Percentiles rank a stretch among this genome's conserved stretches.
phyloP scores from a whole-genome alignment of 2,888 invertebrate genomes.

The Pachliopta kotzebuea region DNA sequence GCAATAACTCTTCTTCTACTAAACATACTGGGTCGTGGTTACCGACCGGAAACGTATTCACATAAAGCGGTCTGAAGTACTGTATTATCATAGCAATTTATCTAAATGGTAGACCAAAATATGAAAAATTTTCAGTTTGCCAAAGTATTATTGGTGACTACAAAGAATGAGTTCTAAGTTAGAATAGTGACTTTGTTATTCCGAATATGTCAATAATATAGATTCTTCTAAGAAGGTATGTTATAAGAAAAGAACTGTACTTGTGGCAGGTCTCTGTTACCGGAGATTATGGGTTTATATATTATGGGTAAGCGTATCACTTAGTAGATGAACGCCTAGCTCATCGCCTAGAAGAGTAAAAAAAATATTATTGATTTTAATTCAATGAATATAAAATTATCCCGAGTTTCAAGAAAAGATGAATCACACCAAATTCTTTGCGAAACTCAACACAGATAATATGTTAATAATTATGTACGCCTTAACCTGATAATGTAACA shows the following conservation, averaged over 20 bases:
- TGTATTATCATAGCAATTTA: constrained; percentile 17
- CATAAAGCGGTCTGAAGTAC: not conserved
- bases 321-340: too few species aligned
- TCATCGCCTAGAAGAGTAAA: too few species aligned
- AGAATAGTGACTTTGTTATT: not conserved
- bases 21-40: constrained; percentile 5
- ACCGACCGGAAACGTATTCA: not conserved
- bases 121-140: constrained; percentile 20
- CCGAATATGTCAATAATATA: not conserved
- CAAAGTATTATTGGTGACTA: not conserved
- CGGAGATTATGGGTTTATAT: too few species aligned
- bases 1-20: not conserved
- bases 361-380: too few species aligned
- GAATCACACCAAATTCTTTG: too few species aligned
- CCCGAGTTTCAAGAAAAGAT: too few species aligned
- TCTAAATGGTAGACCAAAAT: constrained; percentile 22
- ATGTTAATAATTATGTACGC: too few species aligned
- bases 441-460: too few species aligned
- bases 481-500: not conserved
- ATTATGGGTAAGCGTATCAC: too few species aligned
- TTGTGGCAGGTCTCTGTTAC: too few species aligned
- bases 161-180: not conserved
- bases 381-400: too few species aligned
- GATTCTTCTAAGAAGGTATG: not conserved
- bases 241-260: not conserved